Conservation (phyloP, 2,797 vertebrate species). For the Melanotaenia parkinsoni region DNA sequence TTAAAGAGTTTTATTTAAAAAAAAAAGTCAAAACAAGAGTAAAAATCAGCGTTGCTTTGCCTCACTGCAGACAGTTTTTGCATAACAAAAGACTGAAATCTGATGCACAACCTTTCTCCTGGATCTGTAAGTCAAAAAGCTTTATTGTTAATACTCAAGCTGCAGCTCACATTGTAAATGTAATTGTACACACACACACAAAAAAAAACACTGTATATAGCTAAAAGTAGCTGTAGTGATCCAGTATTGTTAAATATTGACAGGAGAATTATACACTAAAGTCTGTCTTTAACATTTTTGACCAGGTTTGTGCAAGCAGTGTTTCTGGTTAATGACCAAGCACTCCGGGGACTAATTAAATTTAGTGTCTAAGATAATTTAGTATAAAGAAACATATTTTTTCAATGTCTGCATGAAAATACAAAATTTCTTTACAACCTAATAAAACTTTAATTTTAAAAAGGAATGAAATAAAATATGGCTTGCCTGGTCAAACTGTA, state of each 20-base stretch:
- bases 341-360: neutral
- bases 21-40: too few relatives aligned
- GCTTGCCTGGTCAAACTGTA: too few relatives aligned
- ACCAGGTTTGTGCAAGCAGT: neutral
- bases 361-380: neutral
- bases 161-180: neutral
- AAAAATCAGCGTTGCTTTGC: neutral
- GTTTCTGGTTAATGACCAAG: too few relatives aligned
- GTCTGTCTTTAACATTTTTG: neutral
- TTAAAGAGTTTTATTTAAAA: too few relatives aligned
- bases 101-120: neutral
- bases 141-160: neutral
- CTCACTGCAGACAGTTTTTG: neutral
- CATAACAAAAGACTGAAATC: neutral
- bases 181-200: neutral
- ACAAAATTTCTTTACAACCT: too few relatives aligned
- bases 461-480: too few relatives aligned
- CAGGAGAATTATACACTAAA: neutral
- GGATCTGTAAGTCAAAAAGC: too few relatives aligned
- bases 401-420: too few relatives aligned
- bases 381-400: too few relatives aligned
- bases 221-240: neutral
- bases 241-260: neutral
- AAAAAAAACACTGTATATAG: neutral
- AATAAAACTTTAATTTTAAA: too few relatives aligned